Base-by-base conservation (phyloP, 2,113 vertebrate species). In the Ranitomeya variabilis region DNA sequence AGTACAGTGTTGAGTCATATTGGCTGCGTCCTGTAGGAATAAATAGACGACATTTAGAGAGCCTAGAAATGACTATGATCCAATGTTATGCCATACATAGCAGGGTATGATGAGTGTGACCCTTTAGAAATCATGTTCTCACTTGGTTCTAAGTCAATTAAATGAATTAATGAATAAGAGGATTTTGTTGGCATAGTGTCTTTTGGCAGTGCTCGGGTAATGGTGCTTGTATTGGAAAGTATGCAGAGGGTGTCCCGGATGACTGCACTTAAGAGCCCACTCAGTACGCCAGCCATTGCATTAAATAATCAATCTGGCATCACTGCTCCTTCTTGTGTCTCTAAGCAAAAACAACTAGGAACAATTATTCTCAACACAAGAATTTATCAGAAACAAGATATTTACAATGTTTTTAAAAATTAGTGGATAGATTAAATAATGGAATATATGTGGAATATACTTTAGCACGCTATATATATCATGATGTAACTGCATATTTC, bases 1-100 rank as follows among this genome's bases (percentile, higher is more conserved):
- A 92, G 95, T 96, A 92, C 96, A 95, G 15, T 96, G 96, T 91
- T 96, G 94, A 92, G 93, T 96, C 97, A 98, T 97, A 86, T 10
- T 85, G 90, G 78, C 66, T 60, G 89, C 93, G 91, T 92, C 90
- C 95, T 96, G 90, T 0, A 73, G 26, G 4, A 89, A 83, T 7
- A 91, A 62, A 83, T 89, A 45, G 85, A 54, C 59, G 1, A 78
- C 60, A 78, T 51, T 79, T 79, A 86, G 37, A 64, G 31, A 45
- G 69, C 12, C 14, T 79, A 19, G 52, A 18, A 18, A 84, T 69
- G 51, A 54, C 26, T 83, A 67, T 26, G 57, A 23, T 59, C 54
- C 55, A 60, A 15, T 52, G 19, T 52, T 45, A 76, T 76, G 37
- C 52, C 11, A 74, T 52, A 11, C 12, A 66, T 10, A 37, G 57